Percentiles rank a stretch among this genome's conserved stretches.
Evolutionary conservation across 2,113 vertebrate genomes (phyloP).

Genomic region (Vulpes ferrilata): DNA sequence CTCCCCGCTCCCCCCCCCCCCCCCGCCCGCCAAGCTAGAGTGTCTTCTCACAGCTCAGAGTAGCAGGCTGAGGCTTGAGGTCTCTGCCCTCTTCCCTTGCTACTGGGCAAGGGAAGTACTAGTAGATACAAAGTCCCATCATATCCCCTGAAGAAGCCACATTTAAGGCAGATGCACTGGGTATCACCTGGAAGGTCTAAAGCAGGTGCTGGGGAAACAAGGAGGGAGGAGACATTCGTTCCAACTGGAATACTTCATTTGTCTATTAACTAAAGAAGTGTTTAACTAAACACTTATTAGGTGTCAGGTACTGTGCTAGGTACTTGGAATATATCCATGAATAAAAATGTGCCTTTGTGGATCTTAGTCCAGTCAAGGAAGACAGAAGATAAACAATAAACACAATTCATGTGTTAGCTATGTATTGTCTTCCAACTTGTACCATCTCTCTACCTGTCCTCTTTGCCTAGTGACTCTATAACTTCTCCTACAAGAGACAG

Average conservation of each 20-base stretch:
- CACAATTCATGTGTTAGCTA: background rate
- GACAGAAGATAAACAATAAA: background rate
- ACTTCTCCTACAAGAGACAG: background rate
- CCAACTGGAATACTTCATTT: background rate
- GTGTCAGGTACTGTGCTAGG: background rate
- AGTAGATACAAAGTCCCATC: background rate
- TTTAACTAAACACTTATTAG: background rate
- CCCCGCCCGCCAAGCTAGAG: background rate
- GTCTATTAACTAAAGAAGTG: background rate
- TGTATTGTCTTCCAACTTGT: background rate
- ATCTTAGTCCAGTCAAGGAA: background rate
- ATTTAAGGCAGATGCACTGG: background rate
- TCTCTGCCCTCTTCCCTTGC: background rate
- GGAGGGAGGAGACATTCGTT: background rate
- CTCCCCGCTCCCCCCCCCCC: too few species aligned
- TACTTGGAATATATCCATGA: background rate
- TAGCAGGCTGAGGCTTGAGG: background rate
- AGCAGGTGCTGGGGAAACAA: background rate
- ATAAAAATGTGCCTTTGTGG: background rate
- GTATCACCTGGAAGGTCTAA: background rate
- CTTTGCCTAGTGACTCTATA: background rate
- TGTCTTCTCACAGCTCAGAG: background rate
- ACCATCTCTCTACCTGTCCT: background rate
- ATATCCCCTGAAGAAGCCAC: background rate
- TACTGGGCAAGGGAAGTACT: background rate